These are phyloP conservation scores for Myotis myotis DNA, from an alignment of 2,797 vertebrate genomes.

Conservation along the genomic window DNA sequence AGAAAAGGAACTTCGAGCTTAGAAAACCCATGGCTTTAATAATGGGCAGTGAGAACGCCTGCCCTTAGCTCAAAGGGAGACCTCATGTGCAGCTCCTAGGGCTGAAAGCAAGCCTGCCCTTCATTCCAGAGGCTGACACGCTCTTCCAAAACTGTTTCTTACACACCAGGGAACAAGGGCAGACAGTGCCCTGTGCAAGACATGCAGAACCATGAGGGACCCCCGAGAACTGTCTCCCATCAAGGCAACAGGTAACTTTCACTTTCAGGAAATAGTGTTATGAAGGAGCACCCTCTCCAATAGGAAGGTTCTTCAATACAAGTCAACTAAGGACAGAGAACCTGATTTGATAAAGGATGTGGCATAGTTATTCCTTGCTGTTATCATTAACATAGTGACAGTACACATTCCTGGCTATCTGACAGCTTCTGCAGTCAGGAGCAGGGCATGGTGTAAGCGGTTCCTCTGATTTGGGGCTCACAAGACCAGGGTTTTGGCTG, in stretches of 20 bases:
- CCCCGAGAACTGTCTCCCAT: background rate
- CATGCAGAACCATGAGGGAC: too few species aligned
- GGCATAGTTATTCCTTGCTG: background rate
- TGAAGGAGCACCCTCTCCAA: background rate
- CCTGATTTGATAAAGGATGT: background rate
- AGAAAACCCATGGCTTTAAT: background rate
- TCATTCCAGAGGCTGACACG: background rate
- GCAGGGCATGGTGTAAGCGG: too few species aligned
- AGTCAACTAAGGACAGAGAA: background rate
- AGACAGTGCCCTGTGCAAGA: background rate
- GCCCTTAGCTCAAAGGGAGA: background rate
- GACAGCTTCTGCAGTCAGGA: too few species aligned
- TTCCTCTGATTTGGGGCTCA: too few species aligned
- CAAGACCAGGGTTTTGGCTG: too few species aligned
- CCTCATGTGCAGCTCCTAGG: background rate
- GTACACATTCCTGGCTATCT: background rate
- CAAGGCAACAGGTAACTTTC: background rate
- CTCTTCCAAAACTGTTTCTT: background rate
- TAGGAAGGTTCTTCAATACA: background rate
- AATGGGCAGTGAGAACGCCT: background rate
- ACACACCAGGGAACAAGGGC: background rate
- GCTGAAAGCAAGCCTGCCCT: too few species aligned
- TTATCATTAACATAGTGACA: background rate
- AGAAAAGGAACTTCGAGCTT: background rate
- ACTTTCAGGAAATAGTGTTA: too few species aligned